A percentile compares a stretch with the other conserved stretches of the same genome.
Evolutionary conservation across 2,888 invertebrate genomes (phyloP).

Genomic region (Pollenia labialis): DNA sequence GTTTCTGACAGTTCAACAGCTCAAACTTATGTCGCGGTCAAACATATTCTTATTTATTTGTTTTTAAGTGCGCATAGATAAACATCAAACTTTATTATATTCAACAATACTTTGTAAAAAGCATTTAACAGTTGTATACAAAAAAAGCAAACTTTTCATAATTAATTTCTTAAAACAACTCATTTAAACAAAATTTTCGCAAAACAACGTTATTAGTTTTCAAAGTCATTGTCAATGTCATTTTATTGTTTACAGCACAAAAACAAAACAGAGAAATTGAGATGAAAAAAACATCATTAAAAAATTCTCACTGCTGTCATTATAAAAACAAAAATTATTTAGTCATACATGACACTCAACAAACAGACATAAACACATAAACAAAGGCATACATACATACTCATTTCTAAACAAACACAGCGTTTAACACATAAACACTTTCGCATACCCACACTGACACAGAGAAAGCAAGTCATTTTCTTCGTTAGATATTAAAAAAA

Average conservation of each 20-base stretch:
- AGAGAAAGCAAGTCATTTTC: conserved; percentile 14
- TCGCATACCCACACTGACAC: not conserved
- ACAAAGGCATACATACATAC: not conserved
- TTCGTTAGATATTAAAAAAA: conserved; percentile 1
- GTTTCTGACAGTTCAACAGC: too few relatives aligned
- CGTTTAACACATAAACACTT: not conserved
- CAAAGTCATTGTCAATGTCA: conserved; percentile 67
- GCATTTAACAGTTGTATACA: too few relatives aligned
- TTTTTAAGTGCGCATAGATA: too few relatives aligned
- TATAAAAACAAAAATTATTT: conserved; percentile 42
- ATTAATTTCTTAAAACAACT: conserved; percentile 33
- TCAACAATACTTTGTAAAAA: too few relatives aligned
- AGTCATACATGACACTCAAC: conserved; percentile 29
- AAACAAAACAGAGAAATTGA: not conserved
- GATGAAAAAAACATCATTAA: not conserved
- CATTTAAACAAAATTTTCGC: not conserved
- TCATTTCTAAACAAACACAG: not conserved
- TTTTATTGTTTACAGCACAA: conserved; percentile 39
- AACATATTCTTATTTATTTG: too few relatives aligned
- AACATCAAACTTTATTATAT: too few relatives aligned
- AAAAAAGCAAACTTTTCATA: conserved; percentile 1
- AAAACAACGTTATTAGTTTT: conserved; percentile 41
- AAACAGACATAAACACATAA: not conserved
- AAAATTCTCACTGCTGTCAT: conserved; percentile 19
- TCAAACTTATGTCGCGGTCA: too few relatives aligned